These are phyloP conservation scores for Cotesia congregata DNA, from an alignment of 2,888 invertebrate genomes.

Conservation along the genomic window DNA sequence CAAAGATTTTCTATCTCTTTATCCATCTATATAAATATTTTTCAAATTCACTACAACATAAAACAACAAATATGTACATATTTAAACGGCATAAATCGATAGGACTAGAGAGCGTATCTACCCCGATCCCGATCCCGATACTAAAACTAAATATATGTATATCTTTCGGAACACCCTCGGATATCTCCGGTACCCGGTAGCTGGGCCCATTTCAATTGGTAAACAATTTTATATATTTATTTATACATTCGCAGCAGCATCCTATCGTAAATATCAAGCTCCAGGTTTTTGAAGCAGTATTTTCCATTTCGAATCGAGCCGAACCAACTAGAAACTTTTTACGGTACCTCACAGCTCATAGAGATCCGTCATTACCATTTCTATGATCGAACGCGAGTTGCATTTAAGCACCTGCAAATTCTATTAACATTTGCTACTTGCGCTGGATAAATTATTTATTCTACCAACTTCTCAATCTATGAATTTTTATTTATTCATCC, in stretches of 20 bases:
- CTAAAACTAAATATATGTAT: neutral
- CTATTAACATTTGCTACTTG: neutral
- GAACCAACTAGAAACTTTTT: neutral
- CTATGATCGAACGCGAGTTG: slow-evolving; percentile 26
- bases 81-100: neutral
- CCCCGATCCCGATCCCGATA: neutral
- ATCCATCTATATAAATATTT: neutral
- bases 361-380: slow-evolving; percentile 23
- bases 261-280: slow-evolving; percentile 33
- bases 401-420: slow-evolving; percentile 10
- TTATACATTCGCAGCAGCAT: slow-evolving; percentile 29
- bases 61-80: neutral
- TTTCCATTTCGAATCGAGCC: neutral
- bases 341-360: neutral
- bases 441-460: neutral
- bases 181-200: neutral
- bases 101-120: neutral
- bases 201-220: slow-evolving; percentile 33
- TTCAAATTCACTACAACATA: neutral
- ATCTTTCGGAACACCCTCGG: neutral
- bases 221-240: slow-evolving; percentile 33
- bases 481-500: neutral
- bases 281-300: neutral
- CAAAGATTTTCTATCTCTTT: neutral
- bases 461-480: neutral